These are phyloP conservation scores for Iselma pallidipennis DNA, from an alignment of 2,888 invertebrate genomes.

Conservation along the genomic window DNA sequence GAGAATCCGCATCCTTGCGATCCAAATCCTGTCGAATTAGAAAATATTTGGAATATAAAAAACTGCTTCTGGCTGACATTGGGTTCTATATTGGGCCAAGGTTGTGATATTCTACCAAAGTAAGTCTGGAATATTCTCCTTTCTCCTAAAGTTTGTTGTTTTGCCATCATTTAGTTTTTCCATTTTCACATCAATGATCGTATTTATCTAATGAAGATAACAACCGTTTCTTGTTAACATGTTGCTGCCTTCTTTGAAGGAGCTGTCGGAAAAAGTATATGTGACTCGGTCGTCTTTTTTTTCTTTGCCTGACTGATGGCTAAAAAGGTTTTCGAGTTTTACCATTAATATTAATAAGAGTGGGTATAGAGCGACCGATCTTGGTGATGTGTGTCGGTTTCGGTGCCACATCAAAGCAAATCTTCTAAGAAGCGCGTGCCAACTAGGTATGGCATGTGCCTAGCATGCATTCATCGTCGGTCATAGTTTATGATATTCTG, in stretches of 20 bases:
- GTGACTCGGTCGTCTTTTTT: too few relatives aligned
- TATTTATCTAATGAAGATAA: not conserved
- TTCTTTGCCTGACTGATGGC: not conserved
- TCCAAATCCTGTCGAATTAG: constrained; percentile 80
- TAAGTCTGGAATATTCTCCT: constrained; percentile 54
- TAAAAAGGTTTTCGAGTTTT: constrained; percentile 20
- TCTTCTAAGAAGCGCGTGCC: constrained; percentile 50
- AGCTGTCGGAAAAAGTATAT: not conserved
- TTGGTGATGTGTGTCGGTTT: constrained; percentile 33
- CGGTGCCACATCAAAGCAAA: constrained; percentile 35
- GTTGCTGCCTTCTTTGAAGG: not conserved
- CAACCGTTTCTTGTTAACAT: not conserved
- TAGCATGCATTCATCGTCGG: constrained; percentile 33
- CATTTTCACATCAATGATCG: not conserved
- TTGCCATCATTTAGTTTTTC: not conserved
- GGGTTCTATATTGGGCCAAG: constrained; percentile 91
- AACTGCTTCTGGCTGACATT: constrained; percentile 96
- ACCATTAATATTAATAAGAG: constrained; percentile 33
- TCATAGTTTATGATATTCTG: constrained; percentile 50
- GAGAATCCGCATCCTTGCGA: constrained; percentile 93
- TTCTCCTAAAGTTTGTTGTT: not conserved
- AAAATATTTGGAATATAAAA: constrained; percentile 85
- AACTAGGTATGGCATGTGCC: constrained; percentile 45
- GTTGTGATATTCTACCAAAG: constrained; percentile 91
- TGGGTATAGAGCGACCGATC: constrained; percentile 20